phyloP scores from a whole-genome alignment of 2,113 vertebrate species.

The Danio rerio region DNA sequence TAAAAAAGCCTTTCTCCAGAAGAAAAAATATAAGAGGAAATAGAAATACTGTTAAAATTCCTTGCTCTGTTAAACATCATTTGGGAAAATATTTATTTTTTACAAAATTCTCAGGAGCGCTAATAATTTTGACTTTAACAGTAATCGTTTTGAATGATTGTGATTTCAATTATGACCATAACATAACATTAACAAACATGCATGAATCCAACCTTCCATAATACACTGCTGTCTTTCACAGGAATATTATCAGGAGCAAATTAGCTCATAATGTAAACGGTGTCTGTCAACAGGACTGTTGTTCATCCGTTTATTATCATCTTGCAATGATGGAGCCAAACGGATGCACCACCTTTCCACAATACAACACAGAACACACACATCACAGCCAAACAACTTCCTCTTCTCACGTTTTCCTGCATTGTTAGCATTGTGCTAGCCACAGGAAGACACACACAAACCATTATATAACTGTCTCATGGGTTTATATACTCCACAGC shows the following conservation, averaged over 20 bases:
- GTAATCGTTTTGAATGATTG: too few relatives aligned
- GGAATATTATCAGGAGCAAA: background rate
- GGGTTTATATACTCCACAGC: background rate
- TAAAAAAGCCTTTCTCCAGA: too few relatives aligned
- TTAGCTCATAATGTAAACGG: background rate
- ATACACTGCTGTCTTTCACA: too few relatives aligned
- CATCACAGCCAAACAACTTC: slow-evolving; percentile 41
- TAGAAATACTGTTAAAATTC: too few relatives aligned
- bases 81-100: too few relatives aligned
- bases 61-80: too few relatives aligned
- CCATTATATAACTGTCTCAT: slow-evolving; percentile 17
- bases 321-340: background rate
- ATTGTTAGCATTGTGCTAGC: slow-evolving; percentile 31
- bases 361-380: background rate
- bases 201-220: too few relatives aligned
- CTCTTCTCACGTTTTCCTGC: slow-evolving; percentile 31
- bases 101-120: too few relatives aligned
- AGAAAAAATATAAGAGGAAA: too few relatives aligned
- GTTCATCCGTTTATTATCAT: background rate
- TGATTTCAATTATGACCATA: too few relatives aligned
- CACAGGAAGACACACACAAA: background rate
- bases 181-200: background rate
- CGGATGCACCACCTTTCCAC: background rate
- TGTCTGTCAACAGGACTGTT: background rate
- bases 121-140: too few relatives aligned